Evolutionary conservation across 2,888 invertebrate species (phyloP), one percentile per base, ranked within the genome.

Genomic region (Venustoraphidia nigricollis): DNA sequence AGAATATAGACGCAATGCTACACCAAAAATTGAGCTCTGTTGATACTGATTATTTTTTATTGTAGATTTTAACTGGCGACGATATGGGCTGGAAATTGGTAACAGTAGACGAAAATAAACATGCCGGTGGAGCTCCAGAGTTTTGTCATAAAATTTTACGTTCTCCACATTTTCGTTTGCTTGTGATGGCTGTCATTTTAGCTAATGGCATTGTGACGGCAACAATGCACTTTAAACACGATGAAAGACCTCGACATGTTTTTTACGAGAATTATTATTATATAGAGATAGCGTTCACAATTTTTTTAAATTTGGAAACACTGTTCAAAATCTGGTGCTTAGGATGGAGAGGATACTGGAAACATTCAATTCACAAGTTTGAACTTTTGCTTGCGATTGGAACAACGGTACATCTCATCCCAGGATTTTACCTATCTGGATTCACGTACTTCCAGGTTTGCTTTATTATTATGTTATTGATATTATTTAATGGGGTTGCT

Each of bases 281-380:
- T 62, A 84, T 89, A 49, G 95, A 96, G 75, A 81, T 94, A 53
- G 88, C 87, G 2, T 98, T 98, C 64, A 98, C 98, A 1, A 78
- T 93, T 51, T 80, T 98, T 55, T 78, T 99, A 62, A 88, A 95
- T 63, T 69, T 96, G 53, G 98, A 99, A 69, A 91, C 92, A 0
- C 62, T 95, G 36, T 91, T 98, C 62, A 99, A 99, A 71, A 88
- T 98, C 56, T 94, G 94, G 84, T 97, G 97, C 62, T 74, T 97
- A 45, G 96, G 97, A 3, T 88, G 95, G 75, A 79, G 86, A 49
- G 91, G 93, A 10, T 99, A 98, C 63, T 90, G 90, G 69, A 87
- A 90, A 60, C 90, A 97, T 64, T 92, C 95, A 0, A 88, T 95
- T 54, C 96, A 97, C 66, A 97, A 97, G 67, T 97, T 98, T 69